A percentile compares a stretch with the other conserved stretches of the same genome.
Evolutionary conservation across 2,797 vertebrate genomes (phyloP).

Genomic region (Orestias chungarensis): DNA sequence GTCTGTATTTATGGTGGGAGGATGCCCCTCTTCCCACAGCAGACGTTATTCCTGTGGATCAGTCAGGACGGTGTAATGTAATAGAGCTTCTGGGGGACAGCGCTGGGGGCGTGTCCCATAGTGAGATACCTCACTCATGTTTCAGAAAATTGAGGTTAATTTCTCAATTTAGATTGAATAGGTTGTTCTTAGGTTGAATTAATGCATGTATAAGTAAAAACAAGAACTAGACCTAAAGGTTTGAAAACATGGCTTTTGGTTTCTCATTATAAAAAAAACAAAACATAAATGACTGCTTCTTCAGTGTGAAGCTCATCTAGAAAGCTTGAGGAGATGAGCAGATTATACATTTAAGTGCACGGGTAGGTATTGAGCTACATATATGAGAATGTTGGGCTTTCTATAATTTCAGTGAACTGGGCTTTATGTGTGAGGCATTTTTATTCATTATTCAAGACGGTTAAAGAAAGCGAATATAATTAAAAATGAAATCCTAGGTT

Average conservation of each 20-base stretch:
- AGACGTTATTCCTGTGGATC: too few species aligned
- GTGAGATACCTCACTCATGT: too few species aligned
- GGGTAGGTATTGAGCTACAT: background rate
- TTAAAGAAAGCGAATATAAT: constrained; percentile 1
- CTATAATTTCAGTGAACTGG: constrained; percentile 7
- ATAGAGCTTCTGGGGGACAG: too few species aligned
- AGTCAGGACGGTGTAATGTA: too few species aligned
- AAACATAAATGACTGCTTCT: background rate
- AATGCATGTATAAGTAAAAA: background rate
- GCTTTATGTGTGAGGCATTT: constrained; percentile 4
- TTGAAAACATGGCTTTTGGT: background rate
- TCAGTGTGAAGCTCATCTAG: background rate
- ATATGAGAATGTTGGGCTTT: background rate
- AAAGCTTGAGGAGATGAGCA: constrained; percentile 4
- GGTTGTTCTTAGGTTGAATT: background rate
- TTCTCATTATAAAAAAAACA: constrained; percentile 7
- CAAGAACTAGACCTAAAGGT: background rate
- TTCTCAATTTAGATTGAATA: too few species aligned
- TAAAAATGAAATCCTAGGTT: constrained; percentile 11
- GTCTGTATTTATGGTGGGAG: too few species aligned
- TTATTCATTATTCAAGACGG: background rate
- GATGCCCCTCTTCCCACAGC: too few species aligned
- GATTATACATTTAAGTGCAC: constrained; percentile 8
- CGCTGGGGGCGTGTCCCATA: too few species aligned
- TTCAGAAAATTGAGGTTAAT: too few species aligned